Conservation (phyloP, 2,113 vertebrate genomes). For the Ammospiza nelsoni region DNA sequence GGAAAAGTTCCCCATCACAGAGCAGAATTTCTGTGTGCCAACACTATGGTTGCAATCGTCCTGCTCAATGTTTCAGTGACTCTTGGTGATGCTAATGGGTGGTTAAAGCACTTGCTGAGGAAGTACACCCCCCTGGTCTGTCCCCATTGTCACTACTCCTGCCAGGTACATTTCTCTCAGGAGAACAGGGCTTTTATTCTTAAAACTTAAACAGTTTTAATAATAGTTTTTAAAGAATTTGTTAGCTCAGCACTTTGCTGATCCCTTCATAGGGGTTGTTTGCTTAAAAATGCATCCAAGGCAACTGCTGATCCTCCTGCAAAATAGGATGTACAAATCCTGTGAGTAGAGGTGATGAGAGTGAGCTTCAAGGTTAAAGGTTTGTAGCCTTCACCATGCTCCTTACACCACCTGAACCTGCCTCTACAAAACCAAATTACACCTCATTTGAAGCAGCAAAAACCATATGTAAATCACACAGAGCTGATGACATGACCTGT, state of each 20-base stretch:
- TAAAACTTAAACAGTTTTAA: neutral
- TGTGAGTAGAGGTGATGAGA: rapidly evolving
- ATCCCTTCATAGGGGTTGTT: neutral
- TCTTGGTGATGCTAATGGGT: neutral
- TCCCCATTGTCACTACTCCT: neutral
- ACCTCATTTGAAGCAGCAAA: neutral
- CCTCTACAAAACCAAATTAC: neutral
- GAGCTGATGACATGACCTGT: neutral
- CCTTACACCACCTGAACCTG: neutral
- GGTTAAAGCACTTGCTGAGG: neutral
- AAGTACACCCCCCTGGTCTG: neutral
- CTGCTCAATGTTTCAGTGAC: neutral
- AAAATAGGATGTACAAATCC: neutral
- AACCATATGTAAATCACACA: neutral
- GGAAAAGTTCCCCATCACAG: neutral
- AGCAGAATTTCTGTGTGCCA: neutral
- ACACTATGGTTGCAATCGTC: rapidly evolving
- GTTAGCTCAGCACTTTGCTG: neutral
- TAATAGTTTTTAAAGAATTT: neutral
- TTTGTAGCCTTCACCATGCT: neutral
- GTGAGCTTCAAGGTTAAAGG: neutral
- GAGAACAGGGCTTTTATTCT: neutral
- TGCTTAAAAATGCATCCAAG: neutral
- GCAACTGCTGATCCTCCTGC: neutral
- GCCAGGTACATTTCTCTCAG: neutral